A percentile compares a stretch with the other conserved stretches of the same genome.
Conservation (phyloP, 1,140 invertebrate species). For the Anoplolepis gracilipes region DNA sequence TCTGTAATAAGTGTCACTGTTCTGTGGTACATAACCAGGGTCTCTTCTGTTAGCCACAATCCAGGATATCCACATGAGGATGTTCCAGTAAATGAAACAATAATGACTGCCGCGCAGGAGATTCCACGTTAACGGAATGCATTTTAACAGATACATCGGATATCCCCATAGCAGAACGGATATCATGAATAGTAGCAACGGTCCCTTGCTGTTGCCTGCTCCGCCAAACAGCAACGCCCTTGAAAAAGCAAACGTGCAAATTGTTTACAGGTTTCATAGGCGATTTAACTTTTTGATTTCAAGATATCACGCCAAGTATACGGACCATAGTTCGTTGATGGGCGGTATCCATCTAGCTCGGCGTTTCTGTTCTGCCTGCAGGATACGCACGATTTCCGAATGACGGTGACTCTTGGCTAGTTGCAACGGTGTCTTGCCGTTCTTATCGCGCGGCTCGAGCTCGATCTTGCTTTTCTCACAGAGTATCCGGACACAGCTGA, state of each 20-base stretch:
- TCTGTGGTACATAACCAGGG: constrained; percentile 95
- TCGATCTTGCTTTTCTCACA: constrained; percentile 96
- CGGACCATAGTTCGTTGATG: constrained; percentile 93
- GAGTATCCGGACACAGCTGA: constrained; percentile 92
- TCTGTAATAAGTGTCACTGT: constrained; percentile 95
- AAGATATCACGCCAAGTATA: constrained; percentile 22
- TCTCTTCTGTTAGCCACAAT: constrained; percentile 95
- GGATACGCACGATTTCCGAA: constrained; percentile 92
- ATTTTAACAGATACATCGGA: constrained; percentile 96
- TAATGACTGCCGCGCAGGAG: constrained; percentile 93
- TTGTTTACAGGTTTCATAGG: neutral
- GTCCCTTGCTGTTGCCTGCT: constrained; percentile 95
- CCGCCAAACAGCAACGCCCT: constrained; percentile 95
- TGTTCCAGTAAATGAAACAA: constrained; percentile 95
- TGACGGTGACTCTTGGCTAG: constrained; percentile 95
- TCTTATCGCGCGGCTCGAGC: constrained; percentile 94
- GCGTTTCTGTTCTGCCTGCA: constrained; percentile 93
- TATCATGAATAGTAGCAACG: constrained; percentile 93
- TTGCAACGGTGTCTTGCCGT: constrained; percentile 95
- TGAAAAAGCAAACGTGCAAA: neutral
- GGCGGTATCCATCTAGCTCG: constrained; percentile 94
- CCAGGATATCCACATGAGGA: constrained; percentile 96
- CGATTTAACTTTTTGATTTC: neutral
- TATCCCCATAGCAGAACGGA: constrained; percentile 96
- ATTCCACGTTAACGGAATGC: constrained; percentile 96